Percentiles rank a stretch among this genome's conserved stretches.
phyloP scores from a whole-genome alignment of 1,140 invertebrate species.

The Myzus persicae region DNA sequence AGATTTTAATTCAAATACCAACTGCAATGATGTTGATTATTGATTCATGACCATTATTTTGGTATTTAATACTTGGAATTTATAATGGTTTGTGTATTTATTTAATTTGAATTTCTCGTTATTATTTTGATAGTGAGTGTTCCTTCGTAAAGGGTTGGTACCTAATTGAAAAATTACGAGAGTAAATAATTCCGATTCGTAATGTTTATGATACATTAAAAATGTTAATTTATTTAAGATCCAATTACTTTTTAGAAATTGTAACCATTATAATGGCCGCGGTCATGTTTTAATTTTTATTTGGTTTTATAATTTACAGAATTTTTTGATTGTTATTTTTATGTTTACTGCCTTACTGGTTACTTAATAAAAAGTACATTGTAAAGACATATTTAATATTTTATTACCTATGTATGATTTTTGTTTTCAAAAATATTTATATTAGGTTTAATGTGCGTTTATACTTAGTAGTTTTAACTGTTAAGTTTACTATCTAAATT shows the following conservation, averaged over 20 bases:
- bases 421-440: no score
- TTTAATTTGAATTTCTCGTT: background rate
- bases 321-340: background rate
- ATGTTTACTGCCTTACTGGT: background rate
- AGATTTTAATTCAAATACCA: background rate
- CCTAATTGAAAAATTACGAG: background rate
- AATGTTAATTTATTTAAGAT: background rate
- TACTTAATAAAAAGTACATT: background rate
- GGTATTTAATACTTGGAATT: background rate
- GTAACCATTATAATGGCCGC: background rate
- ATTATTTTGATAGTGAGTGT: background rate
- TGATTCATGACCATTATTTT: background rate
- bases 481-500: background rate
- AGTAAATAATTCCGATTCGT: background rate
- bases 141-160: background rate
- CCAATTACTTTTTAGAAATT: conserved; percentile 3
- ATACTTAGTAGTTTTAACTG: background rate
- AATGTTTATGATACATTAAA: conserved; percentile 2
- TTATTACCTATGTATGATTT: background rate
- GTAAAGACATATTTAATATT: background rate
- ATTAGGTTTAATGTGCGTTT: no score
- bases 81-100: background rate
- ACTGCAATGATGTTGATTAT: background rate
- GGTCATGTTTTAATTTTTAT: background rate
- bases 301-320: background rate